Conservation (phyloP, 2,888 invertebrate genomes). For the Ellobium chinense region DNA sequence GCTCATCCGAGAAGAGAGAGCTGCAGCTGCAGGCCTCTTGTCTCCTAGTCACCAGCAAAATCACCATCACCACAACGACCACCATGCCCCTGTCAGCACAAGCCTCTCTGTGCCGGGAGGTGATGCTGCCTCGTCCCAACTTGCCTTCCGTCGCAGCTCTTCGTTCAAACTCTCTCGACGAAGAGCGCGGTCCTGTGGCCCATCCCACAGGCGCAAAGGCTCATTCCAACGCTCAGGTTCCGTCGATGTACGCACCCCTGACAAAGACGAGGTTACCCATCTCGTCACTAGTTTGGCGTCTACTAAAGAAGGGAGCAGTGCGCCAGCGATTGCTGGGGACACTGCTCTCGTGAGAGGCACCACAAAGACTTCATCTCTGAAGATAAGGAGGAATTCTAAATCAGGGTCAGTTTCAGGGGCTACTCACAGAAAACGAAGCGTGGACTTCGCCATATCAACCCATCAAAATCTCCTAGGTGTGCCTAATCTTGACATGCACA, state of each 20-base stretch:
- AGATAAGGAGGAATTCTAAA: slow-evolving; percentile 11
- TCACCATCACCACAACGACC: neutral
- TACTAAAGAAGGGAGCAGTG: slow-evolving; percentile 39
- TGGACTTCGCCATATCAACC: slow-evolving; percentile 11
- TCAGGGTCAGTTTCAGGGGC: neutral
- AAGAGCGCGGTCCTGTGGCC: slow-evolving; percentile 52
- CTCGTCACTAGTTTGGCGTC: slow-evolving; percentile 27
- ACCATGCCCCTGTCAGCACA: slow-evolving; percentile 9
- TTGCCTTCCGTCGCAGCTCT: slow-evolving; percentile 43
- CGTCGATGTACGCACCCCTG: slow-evolving; percentile 46
- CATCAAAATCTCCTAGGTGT: neutral
- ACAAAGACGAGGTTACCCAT: neutral
- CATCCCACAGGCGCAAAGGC: slow-evolving; percentile 45
- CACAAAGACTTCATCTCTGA: slow-evolving; percentile 19
- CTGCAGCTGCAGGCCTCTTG: slow-evolving; percentile 34
- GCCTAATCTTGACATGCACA: slow-evolving; percentile 5
- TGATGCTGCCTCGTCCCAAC: slow-evolving; percentile 16
- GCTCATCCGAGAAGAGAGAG: slow-evolving; percentile 38
- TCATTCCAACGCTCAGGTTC: slow-evolving; percentile 52
- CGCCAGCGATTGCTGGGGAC: slow-evolving; percentile 24
- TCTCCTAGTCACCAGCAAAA: neutral
- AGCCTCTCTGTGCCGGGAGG: slow-evolving; percentile 40
- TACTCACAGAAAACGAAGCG: slow-evolving; percentile 26
- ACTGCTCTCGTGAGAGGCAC: neutral
- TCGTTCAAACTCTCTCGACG: slow-evolving; percentile 53